Evolutionary conservation across 1,140 invertebrate genomes (phyloP).

Genomic region (Ganaspis sp.): DNA sequence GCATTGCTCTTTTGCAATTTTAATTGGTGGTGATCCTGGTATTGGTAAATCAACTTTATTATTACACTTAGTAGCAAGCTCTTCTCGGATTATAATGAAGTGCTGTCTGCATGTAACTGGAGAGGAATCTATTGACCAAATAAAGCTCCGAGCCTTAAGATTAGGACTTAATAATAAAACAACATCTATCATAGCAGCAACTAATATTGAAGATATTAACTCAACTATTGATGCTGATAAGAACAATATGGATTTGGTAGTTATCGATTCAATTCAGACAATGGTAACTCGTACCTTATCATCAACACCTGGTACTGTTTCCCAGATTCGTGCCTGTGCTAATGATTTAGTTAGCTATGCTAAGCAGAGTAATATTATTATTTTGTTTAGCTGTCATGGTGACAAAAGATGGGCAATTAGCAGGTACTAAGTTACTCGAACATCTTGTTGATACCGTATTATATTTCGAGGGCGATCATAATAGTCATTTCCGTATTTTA

Average conservation of each 20-base stretch:
- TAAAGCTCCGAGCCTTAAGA: constrained; percentile 34
- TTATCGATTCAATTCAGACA: constrained; percentile 38
- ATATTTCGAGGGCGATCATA: constrained; percentile 40
- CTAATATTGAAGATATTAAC: constrained; percentile 31
- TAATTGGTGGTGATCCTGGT: constrained; percentile 41
- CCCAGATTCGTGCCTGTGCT: constrained; percentile 32
- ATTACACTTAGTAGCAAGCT: constrained; percentile 35
- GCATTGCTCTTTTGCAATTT: constrained; percentile 30
- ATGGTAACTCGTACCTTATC: constrained; percentile 27
- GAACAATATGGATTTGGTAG: constrained; percentile 30
- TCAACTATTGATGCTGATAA: constrained; percentile 33
- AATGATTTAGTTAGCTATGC: constrained; percentile 30
- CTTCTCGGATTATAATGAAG: not conserved
- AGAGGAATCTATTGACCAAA: constrained; percentile 41
- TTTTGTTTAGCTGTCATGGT: constrained; percentile 36
- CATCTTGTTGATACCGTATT: constrained; percentile 41
- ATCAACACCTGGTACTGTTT: constrained; percentile 35
- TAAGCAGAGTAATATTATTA: constrained; percentile 31
- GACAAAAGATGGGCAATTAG: constrained; percentile 37
- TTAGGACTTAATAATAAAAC: constrained; percentile 34
- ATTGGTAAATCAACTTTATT: constrained; percentile 41
- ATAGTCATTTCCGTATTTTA: constrained; percentile 33
- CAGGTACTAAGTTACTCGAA: constrained; percentile 35
- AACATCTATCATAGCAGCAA: constrained; percentile 30
- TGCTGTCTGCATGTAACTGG: constrained; percentile 34